Base-by-base conservation (phyloP, 2,797 vertebrate species). In the Staurois parvus region DNA sequence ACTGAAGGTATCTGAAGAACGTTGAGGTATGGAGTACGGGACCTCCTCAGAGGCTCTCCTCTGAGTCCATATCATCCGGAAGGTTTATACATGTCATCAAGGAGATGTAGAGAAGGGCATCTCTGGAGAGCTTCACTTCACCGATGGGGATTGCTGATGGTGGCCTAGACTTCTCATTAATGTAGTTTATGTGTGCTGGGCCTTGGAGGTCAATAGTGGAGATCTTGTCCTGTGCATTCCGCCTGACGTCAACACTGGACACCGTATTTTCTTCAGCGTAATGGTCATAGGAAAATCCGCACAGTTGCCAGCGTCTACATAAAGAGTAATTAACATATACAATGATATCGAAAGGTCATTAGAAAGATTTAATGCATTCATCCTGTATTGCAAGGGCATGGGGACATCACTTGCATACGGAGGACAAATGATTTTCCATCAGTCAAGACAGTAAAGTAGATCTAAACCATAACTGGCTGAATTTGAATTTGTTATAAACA, bases 121-220 rank as follows among this genome's bases (percentile, higher is more conserved):
- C 76, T 64, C 76, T 28, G 0, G 85, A 83, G 19, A 52, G 2
- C 1, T 70, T 75, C 34, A 84, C 87, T 81, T 88, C 82, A 32
- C 88, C 56, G 70, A 21, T 6, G 26, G 72, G 29, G 72, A 4
- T 59, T 29, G 77, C 81, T 0, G 81, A 30, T 34, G 76, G 3
- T 0, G 0, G 0, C 0, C 3, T 32, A 73, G 15, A 30, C 19
- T 24, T 83, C 30, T 87, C 88, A 12, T 88, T 69, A 42, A 76
- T 0, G 13, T 90, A 91, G 34, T 75, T 88, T 30, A 90, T 19
- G 70, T 76, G 88, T 29, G 73, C 59, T 0, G 89, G 90, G 24
- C 90, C 89, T 0, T 67, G 1, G 70, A 88, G 48, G 85, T 88
- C 87, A 21, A 69, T 79, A 0, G 87, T 88, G 0, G 89, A 84